Base-by-base conservation (phyloP, 1,140 invertebrate species). In the Drosophila takahashii region DNA sequence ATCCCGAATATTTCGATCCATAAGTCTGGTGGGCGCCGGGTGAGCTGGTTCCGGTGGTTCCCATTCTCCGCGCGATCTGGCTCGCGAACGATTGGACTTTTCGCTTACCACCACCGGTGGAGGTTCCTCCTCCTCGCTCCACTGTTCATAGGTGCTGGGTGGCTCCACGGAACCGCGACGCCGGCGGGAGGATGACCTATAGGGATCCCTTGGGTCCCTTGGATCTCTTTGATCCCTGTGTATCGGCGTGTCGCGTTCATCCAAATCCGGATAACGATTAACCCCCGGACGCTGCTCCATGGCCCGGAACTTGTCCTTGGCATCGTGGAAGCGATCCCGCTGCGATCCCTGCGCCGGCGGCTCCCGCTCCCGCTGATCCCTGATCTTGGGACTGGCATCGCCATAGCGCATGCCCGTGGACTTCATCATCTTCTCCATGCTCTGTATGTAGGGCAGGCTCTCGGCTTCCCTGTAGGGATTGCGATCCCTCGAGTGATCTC, bases 251-350 rank as follows among this genome's bases (percentile, higher is more conserved):
- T 90, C 83, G 11, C 85, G 81, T 15, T 91, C 91, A 58, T 95
- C 93, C 67, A 94, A 93, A 7, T 91, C 86, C 11, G 47, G 13
- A 15, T 91, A 91, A 8, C 90, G 83, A 54, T 95, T 94, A 41
- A 95, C 93, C 70, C 96, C 95, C 69, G 95, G 93, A n/a, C 64
- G 42, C 53, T 76, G 83, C 91, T 97, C 96, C 92, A 97, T 94
- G 22, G 95, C 94, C 86, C 95, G 93, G 81, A 97, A 97, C 92
- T 96, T 96, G 85, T 97, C 96, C 91, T 96, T 97, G 41, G 96
- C 96, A 79, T 96, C 96, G 77, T 96, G 95, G 90, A 97, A 97
- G 39, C 59, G 59, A 15, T 62, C 59, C 6, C 59, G 53, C 36
- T 62, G 59, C 6, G 53, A 37, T 13, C 13, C 32, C 27, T 59